These are phyloP conservation scores for Andrena bicolor DNA, from an alignment of 2,888 invertebrate genomes.

Conservation along the genomic window DNA sequence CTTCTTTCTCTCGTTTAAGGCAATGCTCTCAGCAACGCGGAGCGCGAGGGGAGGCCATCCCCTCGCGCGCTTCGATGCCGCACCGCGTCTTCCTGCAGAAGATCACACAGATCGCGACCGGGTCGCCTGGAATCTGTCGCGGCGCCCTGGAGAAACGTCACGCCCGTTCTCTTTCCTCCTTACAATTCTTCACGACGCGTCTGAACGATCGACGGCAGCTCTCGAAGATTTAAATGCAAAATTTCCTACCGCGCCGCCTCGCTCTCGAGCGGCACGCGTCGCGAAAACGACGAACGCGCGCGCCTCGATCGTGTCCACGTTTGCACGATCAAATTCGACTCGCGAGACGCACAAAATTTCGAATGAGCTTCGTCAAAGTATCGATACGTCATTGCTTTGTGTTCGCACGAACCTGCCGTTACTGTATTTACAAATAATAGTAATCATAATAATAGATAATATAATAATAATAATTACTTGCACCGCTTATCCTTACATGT, in stretches of 20 bases:
- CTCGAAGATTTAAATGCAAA: slow-evolving; percentile 41
- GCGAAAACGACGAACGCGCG: not conserved
- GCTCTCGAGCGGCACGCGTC: not conserved
- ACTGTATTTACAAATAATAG: slow-evolving; percentile 69
- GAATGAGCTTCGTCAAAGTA: slow-evolving; percentile 23
- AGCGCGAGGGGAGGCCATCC: slow-evolving; percentile 37
- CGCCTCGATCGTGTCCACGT: not conserved
- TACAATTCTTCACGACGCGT: not conserved
- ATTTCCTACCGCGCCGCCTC: slow-evolving; percentile 6
- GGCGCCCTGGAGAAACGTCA: not conserved
- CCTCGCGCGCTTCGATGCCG: slow-evolving; percentile 39
- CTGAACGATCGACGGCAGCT: not conserved
- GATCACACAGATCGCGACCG: not conserved
- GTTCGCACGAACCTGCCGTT: slow-evolving; percentile 44
- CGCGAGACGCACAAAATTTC: slow-evolving; percentile 3
- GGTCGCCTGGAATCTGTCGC: slow-evolving; percentile 3
- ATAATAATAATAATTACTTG: slow-evolving; percentile 55
- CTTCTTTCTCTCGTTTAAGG: slow-evolving; percentile 52
- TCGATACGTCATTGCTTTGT: slow-evolving; percentile 42
- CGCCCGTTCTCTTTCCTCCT: not conserved
- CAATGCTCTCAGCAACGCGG: slow-evolving; percentile 53
- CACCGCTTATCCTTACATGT: slow-evolving; percentile 54
- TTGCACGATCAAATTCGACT: not conserved
- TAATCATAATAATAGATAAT: slow-evolving; percentile 25
- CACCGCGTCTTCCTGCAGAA: slow-evolving; percentile 17